Evolutionary conservation across 2,797 vertebrate species (phyloP), one percentile per base, ranked within the genome.

Genomic region (Geotrypetes seraphini): DNA sequence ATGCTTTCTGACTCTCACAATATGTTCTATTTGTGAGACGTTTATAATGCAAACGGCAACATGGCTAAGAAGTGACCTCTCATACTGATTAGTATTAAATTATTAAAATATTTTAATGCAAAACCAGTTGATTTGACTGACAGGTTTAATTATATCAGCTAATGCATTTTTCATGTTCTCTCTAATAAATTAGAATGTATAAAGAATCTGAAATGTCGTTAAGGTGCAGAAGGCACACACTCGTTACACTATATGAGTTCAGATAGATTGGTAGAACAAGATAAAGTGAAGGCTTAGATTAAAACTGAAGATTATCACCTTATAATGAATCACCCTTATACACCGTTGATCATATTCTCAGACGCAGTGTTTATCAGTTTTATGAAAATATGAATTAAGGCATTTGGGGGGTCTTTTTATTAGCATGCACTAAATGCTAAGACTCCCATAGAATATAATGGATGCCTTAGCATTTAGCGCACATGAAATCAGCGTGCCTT

Each of bases 21-120:
- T 12, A 14, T 12, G 27, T n/a, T 5, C 22, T 41, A 3, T 17
- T 42, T 49, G 31, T 41, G 5, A 55, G 55, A n/a, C n/a, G n/a
- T n/a, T n/a, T n/a, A n/a, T n/a, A n/a, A n/a, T n/a, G n/a, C n/a
- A n/a, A n/a, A 41, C 5, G 7, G 28, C 44, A 46, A 57, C 49
- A 19, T 1, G 2, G 5, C 3, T 2, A 19, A 29, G 2, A 37
- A 34, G 42, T 49, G 34, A 12, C 36, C 12, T 28, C 24, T 16
- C 4, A 7, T 19, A 7, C 16, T 36, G 7, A 39, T 34, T 30
- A 17, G 3, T 39, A 22, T 28, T 28, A 30, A 50, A 47, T 3
- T 43, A 5, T 20, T 44, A 28, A 27, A 40, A 32, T 0, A 5
- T 27, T 22, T 43, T 27, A 18, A 25, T 34, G 22, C 7, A 38